Evolutionary conservation across 2,113 vertebrate species (phyloP).

Genomic region (Rhinoptilus africanus): DNA sequence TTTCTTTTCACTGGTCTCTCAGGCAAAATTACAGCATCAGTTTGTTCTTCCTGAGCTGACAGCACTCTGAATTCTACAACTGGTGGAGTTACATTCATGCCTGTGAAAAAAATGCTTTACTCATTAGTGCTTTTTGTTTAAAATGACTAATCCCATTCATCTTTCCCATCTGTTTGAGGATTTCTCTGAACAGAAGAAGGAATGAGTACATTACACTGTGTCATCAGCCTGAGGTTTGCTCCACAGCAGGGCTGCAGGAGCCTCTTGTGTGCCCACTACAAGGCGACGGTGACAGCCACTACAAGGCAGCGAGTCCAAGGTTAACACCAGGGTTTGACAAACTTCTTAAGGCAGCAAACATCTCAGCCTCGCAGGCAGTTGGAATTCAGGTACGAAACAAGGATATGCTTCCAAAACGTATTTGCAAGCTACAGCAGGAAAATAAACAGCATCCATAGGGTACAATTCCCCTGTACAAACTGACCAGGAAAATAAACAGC

Average conservation of each 20-base stretch:
- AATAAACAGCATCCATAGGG: fast-evolving
- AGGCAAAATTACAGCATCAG: not conserved
- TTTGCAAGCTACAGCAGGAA: not conserved
- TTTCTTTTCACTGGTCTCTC: not conserved
- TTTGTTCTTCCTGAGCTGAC: constrained; percentile 15
- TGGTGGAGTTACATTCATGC: not conserved
- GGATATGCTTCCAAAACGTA: fast-evolving
- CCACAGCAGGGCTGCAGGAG: not conserved
- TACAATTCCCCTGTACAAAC: not conserved
- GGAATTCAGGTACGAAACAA: not conserved
- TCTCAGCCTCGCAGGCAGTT: fast-evolving
- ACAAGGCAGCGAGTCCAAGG: fast-evolving
- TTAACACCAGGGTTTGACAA: too few relatives aligned
- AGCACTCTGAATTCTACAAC: not conserved
- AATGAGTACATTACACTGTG: not conserved
- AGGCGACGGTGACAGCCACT: fast-evolving
- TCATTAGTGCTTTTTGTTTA: constrained; percentile 37
- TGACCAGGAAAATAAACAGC: fast-evolving
- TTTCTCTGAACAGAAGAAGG: not conserved
- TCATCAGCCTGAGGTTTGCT: not conserved
- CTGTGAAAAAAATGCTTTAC: not conserved
- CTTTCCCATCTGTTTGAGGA: constrained; percentile 10
- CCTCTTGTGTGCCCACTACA: not conserved
- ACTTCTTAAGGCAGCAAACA: fast-evolving
- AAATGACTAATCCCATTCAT: constrained; percentile 47